A percentile compares a stretch with the other conserved stretches of the same genome.
phyloP scores from a whole-genome alignment of 2,113 vertebrate species.

The Eptatretus burgeri region DNA sequence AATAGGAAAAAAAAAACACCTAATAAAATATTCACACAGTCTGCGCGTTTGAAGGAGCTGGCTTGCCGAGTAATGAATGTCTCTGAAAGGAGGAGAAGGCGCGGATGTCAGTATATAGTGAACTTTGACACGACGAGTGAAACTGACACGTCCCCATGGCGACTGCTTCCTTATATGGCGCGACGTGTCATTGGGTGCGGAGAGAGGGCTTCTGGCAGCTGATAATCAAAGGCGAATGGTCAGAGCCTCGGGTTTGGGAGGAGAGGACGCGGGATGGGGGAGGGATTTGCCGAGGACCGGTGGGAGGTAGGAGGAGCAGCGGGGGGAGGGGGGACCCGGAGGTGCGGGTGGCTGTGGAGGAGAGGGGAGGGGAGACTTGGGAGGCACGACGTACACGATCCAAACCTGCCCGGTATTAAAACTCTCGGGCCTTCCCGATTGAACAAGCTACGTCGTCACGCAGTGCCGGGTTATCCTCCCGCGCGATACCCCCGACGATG shows the following conservation, averaged over 20 bases:
- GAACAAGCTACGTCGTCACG: too few species aligned
- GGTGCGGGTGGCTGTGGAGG: background rate
- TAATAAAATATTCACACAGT: conserved; percentile 6
- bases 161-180: conserved; percentile 99
- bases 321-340: background rate
- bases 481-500: too few species aligned
- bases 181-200: conserved; percentile 91
- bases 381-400: background rate
- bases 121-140: conserved; percentile 99
- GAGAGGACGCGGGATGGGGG: conserved; percentile 17
- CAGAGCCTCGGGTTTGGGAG: conserved; percentile 65
- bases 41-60: conserved; percentile 6
- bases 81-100: conserved; percentile 14
- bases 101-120: conserved; percentile 99
- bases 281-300: background rate
- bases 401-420: too few species aligned
- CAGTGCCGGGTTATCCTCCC: too few species aligned
- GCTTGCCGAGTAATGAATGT: background rate
- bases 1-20: conserved; percentile 5
- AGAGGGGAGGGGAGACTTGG: background rate
- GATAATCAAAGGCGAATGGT: conserved; percentile 99
- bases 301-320: conserved; percentile 2
- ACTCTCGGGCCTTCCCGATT: too few species aligned
- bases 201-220: conserved; percentile 98
- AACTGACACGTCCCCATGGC: conserved; percentile 99